A percentile compares a stretch with the other conserved stretches of the same genome.
Evolutionary conservation across 2,888 invertebrate genomes (phyloP).

Genomic region (Meta bourneti): DNA sequence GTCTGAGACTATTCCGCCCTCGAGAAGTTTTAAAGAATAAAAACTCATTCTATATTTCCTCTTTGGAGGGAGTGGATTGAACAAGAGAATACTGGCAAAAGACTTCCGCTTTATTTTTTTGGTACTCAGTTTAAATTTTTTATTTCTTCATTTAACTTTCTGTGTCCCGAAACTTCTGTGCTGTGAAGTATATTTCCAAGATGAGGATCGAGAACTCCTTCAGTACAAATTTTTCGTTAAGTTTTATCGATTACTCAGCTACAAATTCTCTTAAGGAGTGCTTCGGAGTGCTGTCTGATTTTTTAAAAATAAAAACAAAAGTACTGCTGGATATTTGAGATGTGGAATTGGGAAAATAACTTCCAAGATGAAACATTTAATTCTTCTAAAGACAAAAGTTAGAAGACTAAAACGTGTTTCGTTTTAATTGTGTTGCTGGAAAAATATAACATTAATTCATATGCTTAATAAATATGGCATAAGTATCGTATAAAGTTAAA

Average conservation of each 20-base stretch:
- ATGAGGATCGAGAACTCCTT: constrained; percentile 3
- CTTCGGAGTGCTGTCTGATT: no score
- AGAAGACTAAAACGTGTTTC: no score
- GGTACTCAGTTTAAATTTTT: background rate
- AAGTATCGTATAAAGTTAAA: no score
- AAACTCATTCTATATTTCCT: constrained; percentile 12
- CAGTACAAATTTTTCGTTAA: background rate
- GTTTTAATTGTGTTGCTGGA: no score
- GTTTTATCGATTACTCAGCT: constrained; percentile 9
- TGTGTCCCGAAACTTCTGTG: constrained; percentile 15
- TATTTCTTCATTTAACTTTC: constrained; percentile 31
- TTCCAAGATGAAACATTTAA: no score
- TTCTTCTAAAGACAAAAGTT: no score
- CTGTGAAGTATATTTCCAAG: constrained; percentile 16
- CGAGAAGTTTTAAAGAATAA: constrained; percentile 25
- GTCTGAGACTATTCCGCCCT: background rate
- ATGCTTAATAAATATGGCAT: no score
- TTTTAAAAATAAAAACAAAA: no score
- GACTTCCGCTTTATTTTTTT: background rate
- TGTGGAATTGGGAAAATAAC: no score
- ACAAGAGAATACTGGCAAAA: background rate
- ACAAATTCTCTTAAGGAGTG: background rate
- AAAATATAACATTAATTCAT: no score
- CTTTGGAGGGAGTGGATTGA: background rate
- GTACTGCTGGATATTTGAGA: no score